Percentiles rank a stretch among this genome's conserved stretches.
These are phyloP conservation scores for Micromussa lordhowensis DNA, from an alignment of 92 coral and sea anemone species.

Conservation along the genomic window DNA sequence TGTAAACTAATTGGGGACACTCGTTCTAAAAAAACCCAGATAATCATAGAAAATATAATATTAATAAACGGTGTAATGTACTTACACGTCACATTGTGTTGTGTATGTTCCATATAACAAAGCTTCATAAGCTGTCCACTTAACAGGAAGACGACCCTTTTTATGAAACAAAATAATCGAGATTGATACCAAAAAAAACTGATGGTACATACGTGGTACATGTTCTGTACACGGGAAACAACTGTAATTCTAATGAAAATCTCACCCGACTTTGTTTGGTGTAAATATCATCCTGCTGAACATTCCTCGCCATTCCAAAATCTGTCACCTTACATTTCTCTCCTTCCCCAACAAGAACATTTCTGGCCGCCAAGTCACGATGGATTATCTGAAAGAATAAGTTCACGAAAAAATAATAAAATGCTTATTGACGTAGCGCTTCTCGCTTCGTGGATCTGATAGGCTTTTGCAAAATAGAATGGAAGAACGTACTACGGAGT, in stretches of 20 bases:
- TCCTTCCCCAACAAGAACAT: slow-evolving; percentile 63
- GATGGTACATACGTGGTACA: background rate
- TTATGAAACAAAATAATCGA: background rate
- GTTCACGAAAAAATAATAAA: too few relatives aligned
- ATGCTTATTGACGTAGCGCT: background rate
- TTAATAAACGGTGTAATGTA: background rate
- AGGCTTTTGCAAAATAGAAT: background rate
- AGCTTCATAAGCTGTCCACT: slow-evolving; percentile 88
- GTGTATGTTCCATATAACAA: slow-evolving; percentile 75
- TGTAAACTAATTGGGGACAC: background rate
- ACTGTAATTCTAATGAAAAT: background rate
- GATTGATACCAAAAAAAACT: too few relatives aligned
- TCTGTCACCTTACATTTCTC: slow-evolving; percentile 65
- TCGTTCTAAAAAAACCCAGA: slow-evolving; percentile 38
- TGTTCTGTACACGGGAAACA: background rate
- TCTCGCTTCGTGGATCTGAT: background rate
- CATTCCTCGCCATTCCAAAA: background rate
- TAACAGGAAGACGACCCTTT: slow-evolving; percentile 84
- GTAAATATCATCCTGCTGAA: background rate
- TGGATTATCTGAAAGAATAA: slow-evolving; percentile 1
- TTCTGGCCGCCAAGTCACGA: slow-evolving; percentile 68
- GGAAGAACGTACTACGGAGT: background rate
- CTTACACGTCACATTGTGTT: slow-evolving; percentile 83
- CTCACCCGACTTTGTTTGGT: slow-evolving; percentile 3
- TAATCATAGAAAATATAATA: background rate